Conservation (phyloP, 2,113 vertebrate genomes). For the Burhinus oedicnemus region DNA sequence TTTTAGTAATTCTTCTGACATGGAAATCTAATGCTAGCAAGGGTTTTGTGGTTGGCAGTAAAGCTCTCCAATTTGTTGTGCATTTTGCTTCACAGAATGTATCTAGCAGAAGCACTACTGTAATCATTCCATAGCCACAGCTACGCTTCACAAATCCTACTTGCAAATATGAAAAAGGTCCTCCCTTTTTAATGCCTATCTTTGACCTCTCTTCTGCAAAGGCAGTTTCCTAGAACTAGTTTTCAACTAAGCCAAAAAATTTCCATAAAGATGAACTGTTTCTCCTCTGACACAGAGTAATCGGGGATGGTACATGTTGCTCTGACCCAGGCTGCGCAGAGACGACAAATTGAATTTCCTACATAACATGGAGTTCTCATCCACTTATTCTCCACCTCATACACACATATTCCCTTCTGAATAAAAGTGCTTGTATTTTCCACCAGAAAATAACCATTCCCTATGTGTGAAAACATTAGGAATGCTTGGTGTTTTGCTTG, state of each 20-base stretch:
- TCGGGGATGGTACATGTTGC: background rate
- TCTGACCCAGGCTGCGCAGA: background rate
- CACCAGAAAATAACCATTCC: background rate
- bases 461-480: background rate
- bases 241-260: background rate
- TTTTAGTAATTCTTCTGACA: conserved; percentile 1
- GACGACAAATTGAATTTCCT: background rate
- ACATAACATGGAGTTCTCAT: background rate
- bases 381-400: background rate
- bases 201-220: background rate
- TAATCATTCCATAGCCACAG: background rate
- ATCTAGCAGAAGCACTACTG: background rate
- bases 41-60: background rate
- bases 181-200: background rate
- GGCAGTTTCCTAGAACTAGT: background rate
- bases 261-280: background rate
- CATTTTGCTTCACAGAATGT: background rate
- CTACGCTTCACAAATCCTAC: background rate
- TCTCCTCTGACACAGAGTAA: background rate
- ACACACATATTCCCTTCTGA: background rate
- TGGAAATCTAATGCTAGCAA: background rate
- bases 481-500: background rate
- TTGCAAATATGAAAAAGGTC: background rate
- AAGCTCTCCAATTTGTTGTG: background rate
- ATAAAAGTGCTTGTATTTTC: background rate